These are phyloP conservation scores for Corythaeola cristata DNA, from an alignment of 2,113 vertebrate species.

Conservation along the genomic window DNA sequence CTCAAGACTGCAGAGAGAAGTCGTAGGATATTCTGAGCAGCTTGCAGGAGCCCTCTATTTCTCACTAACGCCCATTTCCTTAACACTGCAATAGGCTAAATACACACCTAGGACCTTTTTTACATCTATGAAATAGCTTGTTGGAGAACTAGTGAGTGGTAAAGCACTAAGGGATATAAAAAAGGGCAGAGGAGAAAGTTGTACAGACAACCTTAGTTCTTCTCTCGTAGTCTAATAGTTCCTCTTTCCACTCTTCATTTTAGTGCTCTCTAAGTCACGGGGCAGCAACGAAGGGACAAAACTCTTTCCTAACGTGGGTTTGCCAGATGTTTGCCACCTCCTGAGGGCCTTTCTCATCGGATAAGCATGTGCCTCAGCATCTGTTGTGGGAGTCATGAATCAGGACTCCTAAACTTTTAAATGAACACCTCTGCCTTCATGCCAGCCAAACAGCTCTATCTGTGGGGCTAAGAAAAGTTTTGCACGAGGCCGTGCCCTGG, in stretches of 20 bases:
- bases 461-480: background rate
- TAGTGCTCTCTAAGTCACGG: background rate
- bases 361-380: background rate
- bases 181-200: background rate
- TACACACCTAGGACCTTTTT: background rate
- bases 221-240: background rate
- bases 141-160: background rate
- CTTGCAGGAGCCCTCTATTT: background rate
- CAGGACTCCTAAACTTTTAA: background rate
- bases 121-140: background rate
- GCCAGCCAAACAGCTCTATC: background rate
- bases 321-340: background rate
- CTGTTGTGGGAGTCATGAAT: background rate
- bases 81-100: background rate
- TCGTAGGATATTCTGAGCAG: background rate
- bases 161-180: background rate
- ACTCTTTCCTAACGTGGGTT: background rate
- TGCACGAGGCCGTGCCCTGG: accelerated
- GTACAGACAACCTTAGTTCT: background rate
- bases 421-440: background rate
- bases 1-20: background rate
- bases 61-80: background rate
- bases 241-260: background rate
- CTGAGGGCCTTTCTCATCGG: background rate
- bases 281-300: background rate